Evolutionary conservation across 2,113 vertebrate species (phyloP), one percentile per base, ranked within the genome.

Genomic region (Archocentrus centrarchus): DNA sequence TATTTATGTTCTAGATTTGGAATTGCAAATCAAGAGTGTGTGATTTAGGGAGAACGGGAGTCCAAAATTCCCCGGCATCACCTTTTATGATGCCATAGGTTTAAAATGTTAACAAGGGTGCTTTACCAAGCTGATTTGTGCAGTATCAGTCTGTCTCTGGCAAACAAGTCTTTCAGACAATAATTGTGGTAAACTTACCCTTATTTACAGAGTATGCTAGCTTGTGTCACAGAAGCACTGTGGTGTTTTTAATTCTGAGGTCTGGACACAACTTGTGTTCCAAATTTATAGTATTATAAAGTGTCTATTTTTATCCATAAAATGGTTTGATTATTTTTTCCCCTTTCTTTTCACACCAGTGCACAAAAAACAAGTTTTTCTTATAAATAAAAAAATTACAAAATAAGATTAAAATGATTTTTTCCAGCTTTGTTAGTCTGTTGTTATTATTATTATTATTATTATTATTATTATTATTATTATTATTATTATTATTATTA

Each of bases 21-120:
- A 94, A 94, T 92, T 95, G 93, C 94, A 93, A 95, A 94, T 95
- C 88, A 87, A 93, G 91, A 87, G 88, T 91, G 89, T 92, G 91
- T 92, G 92, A 91, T 93, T 94, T 93, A 55, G 17, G 30, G 86
- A 84, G 35, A 78, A 91, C 77, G 87, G 79, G 76, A 90, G 92
- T 91, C 93, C 86, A 88, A 93, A 90, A 91, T 93, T 92, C 91
- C 88, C 80, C 18, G 61, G 88, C 86, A 92, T 95, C 87, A 90
- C 92, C 92, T 92, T 95, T 95, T 89, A 94, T 93, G 90, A 92
- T 86, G 79, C 30, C 66, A 80, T 88, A 93, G 93, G 92, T 96
- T 96, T 96, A 94, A 94, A 95, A 95, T 95, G 95, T 96, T 95
- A 96, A 95, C 95, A 95, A 92, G 93, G 91, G 90, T 86, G 84